A percentile compares a stretch with the other conserved stretches of the same genome.
These are phyloP conservation scores for Tipula vernalis DNA, from an alignment of 2,888 invertebrate genomes.

Conservation along the genomic window DNA sequence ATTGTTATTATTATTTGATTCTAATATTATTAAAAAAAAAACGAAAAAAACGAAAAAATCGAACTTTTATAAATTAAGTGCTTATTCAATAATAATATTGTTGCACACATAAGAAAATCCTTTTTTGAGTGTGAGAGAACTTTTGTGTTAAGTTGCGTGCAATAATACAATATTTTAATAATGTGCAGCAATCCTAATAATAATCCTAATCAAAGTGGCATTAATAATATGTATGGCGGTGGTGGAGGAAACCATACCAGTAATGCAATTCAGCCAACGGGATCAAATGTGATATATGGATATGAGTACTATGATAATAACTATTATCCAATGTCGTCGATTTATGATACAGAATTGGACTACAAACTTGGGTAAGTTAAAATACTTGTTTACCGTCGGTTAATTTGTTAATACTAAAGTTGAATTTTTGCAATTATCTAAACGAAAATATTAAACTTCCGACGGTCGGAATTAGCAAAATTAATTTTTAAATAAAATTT, in stretches of 20 bases:
- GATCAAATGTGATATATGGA: background rate
- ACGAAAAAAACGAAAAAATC: too few species aligned
- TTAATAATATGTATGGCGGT: background rate
- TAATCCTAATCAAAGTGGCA: background rate
- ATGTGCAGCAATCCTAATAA: background rate
- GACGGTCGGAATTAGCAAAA: too few species aligned
- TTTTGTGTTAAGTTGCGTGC: background rate
- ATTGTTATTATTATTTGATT: background rate
- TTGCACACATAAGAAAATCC: background rate
- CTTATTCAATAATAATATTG: background rate
- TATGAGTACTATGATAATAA: background rate
- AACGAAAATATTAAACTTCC: too few species aligned
- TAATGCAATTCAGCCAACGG: background rate
- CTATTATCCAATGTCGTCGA: background rate
- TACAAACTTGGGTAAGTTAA: background rate
- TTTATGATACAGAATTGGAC: background rate
- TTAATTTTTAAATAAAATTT: too few species aligned
- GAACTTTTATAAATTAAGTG: background rate
- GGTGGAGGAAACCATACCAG: background rate
- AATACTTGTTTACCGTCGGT: background rate
- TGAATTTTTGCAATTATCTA: too few species aligned
- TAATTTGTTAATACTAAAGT: background rate
- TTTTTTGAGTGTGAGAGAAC: background rate
- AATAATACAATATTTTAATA: background rate
- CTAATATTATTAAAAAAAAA: background rate